These are phyloP conservation scores for Toxostoma redivivum DNA, from an alignment of 2,113 vertebrate genomes.

Conservation along the genomic window DNA sequence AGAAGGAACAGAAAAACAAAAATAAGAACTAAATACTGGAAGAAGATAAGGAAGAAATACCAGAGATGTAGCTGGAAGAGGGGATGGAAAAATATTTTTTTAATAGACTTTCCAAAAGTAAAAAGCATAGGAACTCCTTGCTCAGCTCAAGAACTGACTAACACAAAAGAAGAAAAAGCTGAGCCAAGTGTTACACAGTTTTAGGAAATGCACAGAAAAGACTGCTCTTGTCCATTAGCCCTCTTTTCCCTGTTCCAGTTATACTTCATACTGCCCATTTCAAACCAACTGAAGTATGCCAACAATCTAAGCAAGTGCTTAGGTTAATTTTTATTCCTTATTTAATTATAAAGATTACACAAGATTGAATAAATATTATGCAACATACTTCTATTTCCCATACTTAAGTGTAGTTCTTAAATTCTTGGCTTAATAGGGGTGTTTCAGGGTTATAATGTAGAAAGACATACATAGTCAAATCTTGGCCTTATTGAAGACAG, in stretches of 20 bases:
- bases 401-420: background rate
- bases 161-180: background rate
- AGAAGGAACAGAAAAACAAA: background rate
- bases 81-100: background rate
- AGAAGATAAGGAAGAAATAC: background rate
- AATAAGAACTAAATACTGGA: background rate
- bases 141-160: background rate
- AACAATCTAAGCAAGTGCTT: background rate
- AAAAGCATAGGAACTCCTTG: background rate
- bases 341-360: background rate
- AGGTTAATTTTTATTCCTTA: background rate
- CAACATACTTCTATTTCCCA: background rate
- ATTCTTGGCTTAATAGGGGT: background rate
- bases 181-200: rapidly evolving
- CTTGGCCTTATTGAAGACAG: background rate
- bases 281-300: background rate
- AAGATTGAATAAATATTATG: background rate
- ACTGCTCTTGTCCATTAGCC: background rate
- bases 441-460: background rate
- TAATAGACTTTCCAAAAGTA: background rate
- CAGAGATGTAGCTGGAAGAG: background rate
- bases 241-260: background rate
- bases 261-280: background rate
- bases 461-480: background rate
- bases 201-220: rapidly evolving